Percentiles rank a stretch among this genome's conserved stretches.
Conservation (phyloP, 2,888 invertebrate genomes). For the Hirtodrosophila trivittata region DNA sequence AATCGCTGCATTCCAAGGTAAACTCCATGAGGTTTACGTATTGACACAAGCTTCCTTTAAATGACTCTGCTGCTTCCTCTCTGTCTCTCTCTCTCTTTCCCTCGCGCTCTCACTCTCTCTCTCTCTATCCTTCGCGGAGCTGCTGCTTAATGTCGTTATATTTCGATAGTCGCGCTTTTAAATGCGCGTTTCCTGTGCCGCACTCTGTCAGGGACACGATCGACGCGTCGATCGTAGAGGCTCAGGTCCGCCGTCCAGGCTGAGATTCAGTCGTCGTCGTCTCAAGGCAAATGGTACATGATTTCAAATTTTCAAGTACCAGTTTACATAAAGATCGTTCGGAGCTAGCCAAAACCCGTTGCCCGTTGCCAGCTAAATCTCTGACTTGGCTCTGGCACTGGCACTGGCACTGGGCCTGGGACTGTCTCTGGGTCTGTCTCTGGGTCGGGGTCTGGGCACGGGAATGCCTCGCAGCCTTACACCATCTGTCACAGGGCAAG, state of each 20-base stretch:
- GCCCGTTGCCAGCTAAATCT: conserved; percentile 37
- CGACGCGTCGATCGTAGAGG: conserved; percentile 43
- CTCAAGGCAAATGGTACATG: conserved; percentile 79
- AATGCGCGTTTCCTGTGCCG: conserved; percentile 76
- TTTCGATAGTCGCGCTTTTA: conserved; percentile 79
- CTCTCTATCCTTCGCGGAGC: conserved; percentile 3
- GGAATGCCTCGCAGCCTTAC: conserved; percentile 75
- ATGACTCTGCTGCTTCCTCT: conserved; percentile 42
- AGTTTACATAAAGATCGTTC: conserved; percentile 70
- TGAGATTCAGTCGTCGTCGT: conserved; percentile 25
- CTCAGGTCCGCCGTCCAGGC: conserved; percentile 1
- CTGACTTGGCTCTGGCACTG: conserved; percentile 24
- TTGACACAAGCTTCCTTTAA: conserved; percentile 80
- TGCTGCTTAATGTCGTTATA: conserved; percentile 68
- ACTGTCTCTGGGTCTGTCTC: background rate
- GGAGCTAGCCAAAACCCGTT: conserved; percentile 60
- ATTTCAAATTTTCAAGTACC: conserved; percentile 80
- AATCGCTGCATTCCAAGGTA: conserved; percentile 69
- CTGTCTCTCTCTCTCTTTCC: conserved; percentile 5
- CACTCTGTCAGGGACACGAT: conserved; percentile 72
- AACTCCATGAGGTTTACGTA: conserved; percentile 57
- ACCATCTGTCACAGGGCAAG: conserved; percentile 76
- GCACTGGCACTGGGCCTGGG: conserved; percentile 16
- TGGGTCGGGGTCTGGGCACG: conserved; percentile 48
- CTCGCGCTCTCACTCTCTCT: conserved; percentile 5